Conservation (phyloP, 2,888 invertebrate species). For the Eumerus sabulonum region DNA sequence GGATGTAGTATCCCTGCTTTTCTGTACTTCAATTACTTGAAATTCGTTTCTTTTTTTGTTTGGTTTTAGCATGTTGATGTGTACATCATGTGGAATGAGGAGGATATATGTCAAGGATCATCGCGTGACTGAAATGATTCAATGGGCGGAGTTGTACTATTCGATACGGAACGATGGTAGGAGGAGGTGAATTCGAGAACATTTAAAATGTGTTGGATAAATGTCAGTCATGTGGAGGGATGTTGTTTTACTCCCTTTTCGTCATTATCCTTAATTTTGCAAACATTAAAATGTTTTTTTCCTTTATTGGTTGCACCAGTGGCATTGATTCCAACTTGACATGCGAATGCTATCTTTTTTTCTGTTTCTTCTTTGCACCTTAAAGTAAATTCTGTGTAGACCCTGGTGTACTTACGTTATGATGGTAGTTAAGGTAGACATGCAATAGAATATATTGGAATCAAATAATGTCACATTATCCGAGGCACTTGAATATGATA, state of each 20-base stretch:
- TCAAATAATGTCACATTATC: no score
- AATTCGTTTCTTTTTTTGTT: slow-evolving; percentile 11
- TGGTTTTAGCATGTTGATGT: slow-evolving; percentile 15
- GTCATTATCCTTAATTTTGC: slow-evolving; percentile 61
- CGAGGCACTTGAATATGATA: no score
- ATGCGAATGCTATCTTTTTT: slow-evolving; percentile 52
- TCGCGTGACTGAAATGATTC: slow-evolving; percentile 57
- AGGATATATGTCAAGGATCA: slow-evolving; percentile 18
- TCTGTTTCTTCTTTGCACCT: slow-evolving; percentile 6
- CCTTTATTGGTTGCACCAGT: slow-evolving; percentile 20
- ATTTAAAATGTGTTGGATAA: slow-evolving; percentile 61
- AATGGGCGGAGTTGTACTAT: neutral
- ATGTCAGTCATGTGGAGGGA: slow-evolving; percentile 50
- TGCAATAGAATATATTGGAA: no score
- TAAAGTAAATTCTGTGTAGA: no score
- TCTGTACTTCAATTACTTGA: slow-evolving; percentile 44
- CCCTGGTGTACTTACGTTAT: no score
- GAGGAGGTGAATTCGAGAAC: slow-evolving; percentile 13
- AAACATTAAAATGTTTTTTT: slow-evolving; percentile 13
- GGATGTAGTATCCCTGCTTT: slow-evolving; percentile 8
- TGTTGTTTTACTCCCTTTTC: slow-evolving; percentile 11
- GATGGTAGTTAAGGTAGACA: no score
- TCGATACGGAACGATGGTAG: no score
- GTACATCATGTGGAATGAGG: neutral
- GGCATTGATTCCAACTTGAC: slow-evolving; percentile 52